Evolutionary conservation across 2,797 vertebrate species (phyloP), one percentile per base, ranked within the genome.

Genomic region (Morus bassanus): DNA sequence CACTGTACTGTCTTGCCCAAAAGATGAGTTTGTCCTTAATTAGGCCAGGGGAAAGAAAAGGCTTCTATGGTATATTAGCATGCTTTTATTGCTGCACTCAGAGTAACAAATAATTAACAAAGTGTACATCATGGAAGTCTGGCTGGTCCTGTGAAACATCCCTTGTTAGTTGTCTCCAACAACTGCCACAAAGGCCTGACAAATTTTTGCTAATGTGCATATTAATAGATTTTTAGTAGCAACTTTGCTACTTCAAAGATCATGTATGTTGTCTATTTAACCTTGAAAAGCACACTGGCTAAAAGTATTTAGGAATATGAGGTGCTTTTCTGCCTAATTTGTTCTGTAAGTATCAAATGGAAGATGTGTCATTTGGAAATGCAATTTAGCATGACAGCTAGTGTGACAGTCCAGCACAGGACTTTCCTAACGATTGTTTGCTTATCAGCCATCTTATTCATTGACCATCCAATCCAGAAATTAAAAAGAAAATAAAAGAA

Each of bases 281-380:
- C 97, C 97, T 97, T 86, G 73, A 93, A 67, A 92, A 97, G 75
- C 60, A 60, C 94, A 91, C 76, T 93, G 93, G 88, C 87, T 91
- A 65, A 92, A 93, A 74, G 54, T 87, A 43, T 96, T 96, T 86
- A 76, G 91, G 81, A 97, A 96, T 97, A 93, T 68, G 94, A 95
- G 91, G 88, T 94, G 93, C 61, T 95, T 98, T 97, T 95, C 94
- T 97, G 96, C 94, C 91, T 95, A 96, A 98, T 98, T 97, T 98
- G 91, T 96, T 97, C 96, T 88, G 75, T 95, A 96, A 97, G 94
- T 93, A 85, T 88, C 96, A 96, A 95, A 95, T 91, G 94, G 95
- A 97, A 96, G 96, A 96, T 23, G 88, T 59, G 64, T 41, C 37
- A 53, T 75, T 93, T 86, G 89, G 88, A 82, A 81, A 73, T 4